A percentile compares a stretch with the other conserved stretches of the same genome.
phyloP scores from a whole-genome alignment of 2,888 invertebrate genomes.

The Ectobius pallidus region DNA sequence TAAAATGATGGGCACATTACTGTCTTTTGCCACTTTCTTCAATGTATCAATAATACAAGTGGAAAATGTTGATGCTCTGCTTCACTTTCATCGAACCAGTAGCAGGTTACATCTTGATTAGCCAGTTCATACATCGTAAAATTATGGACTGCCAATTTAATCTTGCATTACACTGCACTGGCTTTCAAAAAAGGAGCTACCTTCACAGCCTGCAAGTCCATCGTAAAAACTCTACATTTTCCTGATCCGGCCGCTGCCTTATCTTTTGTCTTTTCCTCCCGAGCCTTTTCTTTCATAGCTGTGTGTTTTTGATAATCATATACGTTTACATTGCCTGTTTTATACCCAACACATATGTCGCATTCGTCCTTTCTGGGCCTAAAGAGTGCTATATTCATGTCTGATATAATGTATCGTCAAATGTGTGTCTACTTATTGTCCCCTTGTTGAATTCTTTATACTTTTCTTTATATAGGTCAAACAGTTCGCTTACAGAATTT shows the following conservation, averaged over 20 bases:
- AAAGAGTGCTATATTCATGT: slow-evolving; percentile 45
- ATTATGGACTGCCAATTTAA: slow-evolving; percentile 48
- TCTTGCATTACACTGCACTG: slow-evolving; percentile 47
- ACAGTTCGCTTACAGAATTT: slow-evolving; percentile 39
- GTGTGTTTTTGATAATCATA: slow-evolving; percentile 43
- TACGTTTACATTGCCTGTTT: slow-evolving; percentile 45
- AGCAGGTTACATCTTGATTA: slow-evolving; percentile 44
- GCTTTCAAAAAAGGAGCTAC: slow-evolving; percentile 45
- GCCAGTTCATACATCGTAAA: slow-evolving; percentile 47
- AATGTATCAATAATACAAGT: slow-evolving; percentile 45
- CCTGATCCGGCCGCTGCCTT: slow-evolving; percentile 38
- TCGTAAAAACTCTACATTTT: slow-evolving; percentile 41
- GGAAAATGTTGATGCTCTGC: slow-evolving; percentile 43
- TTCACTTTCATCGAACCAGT: slow-evolving; percentile 28
- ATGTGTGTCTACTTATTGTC: slow-evolving; percentile 41
- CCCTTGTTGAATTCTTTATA: slow-evolving; percentile 40
- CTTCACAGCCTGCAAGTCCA: slow-evolving; percentile 47
- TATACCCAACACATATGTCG: slow-evolving; percentile 41
- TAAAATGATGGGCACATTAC: not conserved
- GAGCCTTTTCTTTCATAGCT: slow-evolving; percentile 40
- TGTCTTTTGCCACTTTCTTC: slow-evolving; percentile 35
- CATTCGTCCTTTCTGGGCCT: slow-evolving; percentile 47
- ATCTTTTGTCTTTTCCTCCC: slow-evolving; percentile 45
- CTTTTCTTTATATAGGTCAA: slow-evolving; percentile 41
- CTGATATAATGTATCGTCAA: slow-evolving; percentile 44